Base-by-base conservation (phyloP, 1,140 invertebrate species). In the Paralvinella palmiformis region DNA sequence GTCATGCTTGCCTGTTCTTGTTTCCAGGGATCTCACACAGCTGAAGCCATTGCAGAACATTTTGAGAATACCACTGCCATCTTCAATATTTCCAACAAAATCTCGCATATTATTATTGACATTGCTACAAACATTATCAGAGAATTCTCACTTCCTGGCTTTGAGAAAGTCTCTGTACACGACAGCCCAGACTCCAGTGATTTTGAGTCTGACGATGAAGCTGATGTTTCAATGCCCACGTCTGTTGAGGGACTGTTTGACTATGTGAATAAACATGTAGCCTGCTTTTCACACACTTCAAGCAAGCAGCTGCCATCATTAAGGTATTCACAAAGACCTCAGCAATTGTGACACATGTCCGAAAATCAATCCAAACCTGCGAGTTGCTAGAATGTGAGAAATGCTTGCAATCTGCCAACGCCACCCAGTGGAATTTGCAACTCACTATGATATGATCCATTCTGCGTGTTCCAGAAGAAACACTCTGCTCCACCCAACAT, bases 101-200 rank as follows among this genome's bases (percentile, higher is more conserved):
- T 57, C 27, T 31, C 55, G 1, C 27, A 31, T 10, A 57, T 57
- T n/a, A n/a, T 57, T 13, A 57, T 32, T 32, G 55, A 57, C 29
- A 57, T 22, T 57, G 55, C 55, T 17, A 31, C 55, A 32, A 57
- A 57, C 27, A 57, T 57, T 2, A 36, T 57, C 27, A 57, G 6
- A n/a, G 55, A 24, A 7, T 57, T 57, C 29, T 32, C 29, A 32
- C 55, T 57, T 13, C 22, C 55, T 15, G 29, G 55, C 55, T 32
- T 57, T 7, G 27, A 31, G 13, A 36, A 15, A 52, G n/a, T 52
- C 20, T 52, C 48, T 52, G 7, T 52, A 29, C n/a, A 4, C 17
- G 48, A 32, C 55, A 57, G 55, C 29, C 55, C 27, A 32, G 17
- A 57, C 55, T 57, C 48, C 27, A 3, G 1, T 48, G 45, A 48